Base-by-base conservation (phyloP, 2,888 invertebrate species). In the Cheilosia urbana region DNA sequence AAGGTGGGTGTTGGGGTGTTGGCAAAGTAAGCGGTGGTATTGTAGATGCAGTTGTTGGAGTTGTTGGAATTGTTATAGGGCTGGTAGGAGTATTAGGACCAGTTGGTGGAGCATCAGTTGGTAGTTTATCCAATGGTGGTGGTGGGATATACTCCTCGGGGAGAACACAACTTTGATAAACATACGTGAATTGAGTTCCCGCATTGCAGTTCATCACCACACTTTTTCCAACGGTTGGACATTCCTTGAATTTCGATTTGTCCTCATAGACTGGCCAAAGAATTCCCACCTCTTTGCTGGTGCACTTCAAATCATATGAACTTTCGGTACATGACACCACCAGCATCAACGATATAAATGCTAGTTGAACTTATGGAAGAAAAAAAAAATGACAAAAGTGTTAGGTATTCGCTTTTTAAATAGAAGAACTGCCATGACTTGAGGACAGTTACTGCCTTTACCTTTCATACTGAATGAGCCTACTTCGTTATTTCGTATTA, bases 221-320 rank as follows among this genome's bases (percentile, higher is more conserved):
- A 53, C 88, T 88, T 55, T 73, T 88, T 17, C 87, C 88, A 49
- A 90, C 58, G 1, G 87, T 82, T 51, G 88, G 87, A 71, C 92
- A 92, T 27, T 90, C 88, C 73, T 88, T 90, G 83, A 90, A 92
- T 77, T 89, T 89, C 11, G 90, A 89, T 69, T 88, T 89, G 87
- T 92, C 89, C 49, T 89, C 88, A 62, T 91, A 92, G 87, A 90
- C 90, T 2, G 92, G 92, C 92, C 92, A 92, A 72, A 92, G 89
- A 30, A 91, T 89, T 79, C 90, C 90, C 11, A 90, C 72, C 87
- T 92, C 91, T 0, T 90, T 88, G 3, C 88, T 84, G 21, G 88
- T 87, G 83, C 92, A 92, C 87, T 89, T 88, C 84, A 91, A 87
- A 21, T 62, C 76, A 72, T 90, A 90, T 66, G 89, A 88, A 17